Conservation (phyloP, 1,140 invertebrate species). For the Battus philenor region DNA sequence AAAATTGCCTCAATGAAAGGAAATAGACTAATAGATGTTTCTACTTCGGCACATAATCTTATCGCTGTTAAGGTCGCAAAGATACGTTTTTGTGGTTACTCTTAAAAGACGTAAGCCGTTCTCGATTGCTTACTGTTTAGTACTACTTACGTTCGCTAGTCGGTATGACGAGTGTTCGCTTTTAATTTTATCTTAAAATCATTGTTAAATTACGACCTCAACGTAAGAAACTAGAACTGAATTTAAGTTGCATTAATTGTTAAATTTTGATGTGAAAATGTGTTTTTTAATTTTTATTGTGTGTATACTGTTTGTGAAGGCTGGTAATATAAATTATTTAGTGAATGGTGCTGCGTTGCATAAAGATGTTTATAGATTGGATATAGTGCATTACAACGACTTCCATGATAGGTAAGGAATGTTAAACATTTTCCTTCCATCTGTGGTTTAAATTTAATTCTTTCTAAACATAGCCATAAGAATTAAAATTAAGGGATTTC, state of each 20-base stretch:
- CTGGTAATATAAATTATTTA: not conserved
- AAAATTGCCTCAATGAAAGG: too few species aligned
- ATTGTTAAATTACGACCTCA: not conserved
- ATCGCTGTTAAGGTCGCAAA: not conserved
- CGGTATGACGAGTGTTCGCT: not conserved
- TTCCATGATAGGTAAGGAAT: slow-evolving; percentile 12
- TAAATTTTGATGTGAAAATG: too few species aligned
- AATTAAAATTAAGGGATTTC: too few species aligned
- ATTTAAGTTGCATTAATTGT: too few species aligned
- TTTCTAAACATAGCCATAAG: too few species aligned
- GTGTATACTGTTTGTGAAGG: not conserved
- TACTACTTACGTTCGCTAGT: not conserved
- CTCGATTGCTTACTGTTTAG: not conserved
- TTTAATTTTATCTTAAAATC: not conserved
- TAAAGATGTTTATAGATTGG: slow-evolving; percentile 6
- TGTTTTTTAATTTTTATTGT: not conserved
- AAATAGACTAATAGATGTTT: not conserved
- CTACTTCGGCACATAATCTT: not conserved
- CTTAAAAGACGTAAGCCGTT: not conserved
- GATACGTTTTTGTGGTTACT: not conserved
- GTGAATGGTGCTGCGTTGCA: slow-evolving; percentile 6
- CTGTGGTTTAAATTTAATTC: not conserved
- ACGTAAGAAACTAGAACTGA: not conserved
- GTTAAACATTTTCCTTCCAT: not conserved
- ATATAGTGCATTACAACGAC: slow-evolving; percentile 10